Evolutionary conservation across 2,113 vertebrate species (phyloP).

Genomic region (Tupaia chinensis): DNA sequence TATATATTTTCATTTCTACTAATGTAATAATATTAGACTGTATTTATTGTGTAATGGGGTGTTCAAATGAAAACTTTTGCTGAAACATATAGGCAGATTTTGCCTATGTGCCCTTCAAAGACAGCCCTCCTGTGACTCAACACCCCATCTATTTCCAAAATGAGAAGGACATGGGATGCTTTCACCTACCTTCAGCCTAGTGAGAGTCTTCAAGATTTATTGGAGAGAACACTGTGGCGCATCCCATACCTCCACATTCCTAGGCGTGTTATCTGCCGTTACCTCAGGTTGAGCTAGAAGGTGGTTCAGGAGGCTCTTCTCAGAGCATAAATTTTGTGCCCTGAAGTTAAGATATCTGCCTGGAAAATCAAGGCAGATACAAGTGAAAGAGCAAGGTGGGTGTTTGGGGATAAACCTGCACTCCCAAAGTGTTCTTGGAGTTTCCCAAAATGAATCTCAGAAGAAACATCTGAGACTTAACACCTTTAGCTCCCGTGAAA

Average conservation of each 20-base stretch:
- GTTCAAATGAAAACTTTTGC: conserved; percentile 14
- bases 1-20: neutral
- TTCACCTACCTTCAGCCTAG: no score
- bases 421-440: neutral
- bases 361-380: neutral
- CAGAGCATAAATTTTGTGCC: neutral
- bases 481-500: neutral
- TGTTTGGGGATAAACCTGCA: neutral
- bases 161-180: neutral
- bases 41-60: neutral
- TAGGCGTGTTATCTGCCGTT: neutral
- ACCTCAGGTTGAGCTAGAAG: neutral
- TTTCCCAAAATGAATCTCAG: neutral
- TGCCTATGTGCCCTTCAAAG: neutral
- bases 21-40: neutral
- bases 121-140: neutral
- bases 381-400: neutral
- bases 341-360: neutral
- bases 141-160: neutral
- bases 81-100: neutral
- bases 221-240: neutral
- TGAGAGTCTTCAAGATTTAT: neutral
- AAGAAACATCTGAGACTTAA: neutral
- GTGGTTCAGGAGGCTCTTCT: neutral
- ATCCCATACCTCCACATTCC: neutral